Conservation (phyloP, 1,140 invertebrate genomes). For the Rhopalosiphum padi region DNA sequence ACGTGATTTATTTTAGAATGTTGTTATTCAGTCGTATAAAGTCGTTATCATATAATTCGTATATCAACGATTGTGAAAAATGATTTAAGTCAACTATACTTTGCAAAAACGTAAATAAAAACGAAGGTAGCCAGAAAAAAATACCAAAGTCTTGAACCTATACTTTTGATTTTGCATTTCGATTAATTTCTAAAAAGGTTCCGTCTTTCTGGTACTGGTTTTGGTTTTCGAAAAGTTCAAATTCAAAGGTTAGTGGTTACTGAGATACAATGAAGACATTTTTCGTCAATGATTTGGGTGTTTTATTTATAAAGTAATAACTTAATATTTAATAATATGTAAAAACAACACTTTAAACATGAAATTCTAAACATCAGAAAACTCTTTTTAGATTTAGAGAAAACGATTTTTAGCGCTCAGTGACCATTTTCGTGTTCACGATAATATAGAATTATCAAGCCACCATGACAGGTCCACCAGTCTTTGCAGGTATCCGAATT, state of each 20-base stretch:
- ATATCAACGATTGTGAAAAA: background rate
- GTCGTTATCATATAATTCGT: background rate
- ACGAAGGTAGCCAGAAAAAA: background rate
- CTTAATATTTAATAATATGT: background rate
- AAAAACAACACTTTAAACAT: background rate
- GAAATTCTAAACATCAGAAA: background rate
- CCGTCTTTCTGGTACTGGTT: background rate
- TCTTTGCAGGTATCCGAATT: background rate
- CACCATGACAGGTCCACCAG: background rate
- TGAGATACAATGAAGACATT: background rate
- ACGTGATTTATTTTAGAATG: background rate
- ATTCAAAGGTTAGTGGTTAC: background rate
- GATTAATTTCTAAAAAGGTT: background rate
- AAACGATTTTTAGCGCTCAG: too few species aligned
- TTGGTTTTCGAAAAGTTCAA: background rate
- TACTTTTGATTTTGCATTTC: background rate
- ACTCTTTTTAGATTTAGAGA: too few species aligned
- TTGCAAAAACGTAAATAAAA: background rate
- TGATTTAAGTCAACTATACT: background rate
- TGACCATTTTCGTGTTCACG: background rate
- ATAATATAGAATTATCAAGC: background rate
- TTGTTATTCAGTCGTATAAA: background rate
- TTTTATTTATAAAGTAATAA: background rate
- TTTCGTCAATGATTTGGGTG: background rate
- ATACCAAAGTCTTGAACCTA: background rate